A percentile compares a stretch with the other conserved stretches of the same genome.
These are phyloP conservation scores for Coecobrya sp. DNA, from an alignment of 2,888 invertebrate genomes.

Conservation along the genomic window DNA sequence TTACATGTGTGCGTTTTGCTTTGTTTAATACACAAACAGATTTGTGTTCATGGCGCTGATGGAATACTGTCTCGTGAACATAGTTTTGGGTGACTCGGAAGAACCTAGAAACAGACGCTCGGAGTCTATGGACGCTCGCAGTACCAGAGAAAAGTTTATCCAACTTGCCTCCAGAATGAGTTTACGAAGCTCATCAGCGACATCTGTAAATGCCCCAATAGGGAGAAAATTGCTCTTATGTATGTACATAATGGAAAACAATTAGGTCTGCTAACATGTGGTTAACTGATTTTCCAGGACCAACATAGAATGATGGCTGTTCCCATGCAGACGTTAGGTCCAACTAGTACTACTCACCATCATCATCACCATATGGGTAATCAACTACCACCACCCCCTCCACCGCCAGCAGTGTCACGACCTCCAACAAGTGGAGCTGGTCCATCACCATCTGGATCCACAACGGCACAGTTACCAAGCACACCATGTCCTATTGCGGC, in stretches of 20 bases:
- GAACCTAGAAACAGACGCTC: constrained; percentile 80
- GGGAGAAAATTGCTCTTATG: too few species aligned
- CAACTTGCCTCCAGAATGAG: constrained; percentile 85
- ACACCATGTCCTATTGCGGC: constrained; percentile 86
- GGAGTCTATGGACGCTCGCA: constrained; percentile 74
- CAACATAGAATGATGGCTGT: constrained; percentile 75
- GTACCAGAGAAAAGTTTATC: constrained; percentile 81
- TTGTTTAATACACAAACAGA: constrained; percentile 88
- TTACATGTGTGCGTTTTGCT: not conserved
- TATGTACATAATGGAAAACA: not conserved
- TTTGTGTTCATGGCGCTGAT: constrained; percentile 98
- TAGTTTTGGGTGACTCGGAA: constrained; percentile 92
- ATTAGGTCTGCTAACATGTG: not conserved
- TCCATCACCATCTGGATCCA: constrained; percentile 87
- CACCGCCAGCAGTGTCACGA: constrained; percentile 68
- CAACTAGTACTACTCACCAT: constrained; percentile 41
- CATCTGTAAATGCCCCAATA: constrained; percentile 57
- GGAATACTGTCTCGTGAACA: constrained; percentile 97
- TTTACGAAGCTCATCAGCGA: constrained; percentile 82
- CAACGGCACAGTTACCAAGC: constrained; percentile 89
- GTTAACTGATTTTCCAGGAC: constrained; percentile 45
- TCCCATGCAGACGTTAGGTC: constrained; percentile 64
- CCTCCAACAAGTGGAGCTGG: constrained; percentile 23
- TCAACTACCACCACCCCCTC: constrained; percentile 70
- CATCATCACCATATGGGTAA: constrained; percentile 66